Evolutionary conservation across 2,113 vertebrate genomes (phyloP), one percentile per base, ranked within the genome.

Genomic region (Macquaria ambigua): DNA sequence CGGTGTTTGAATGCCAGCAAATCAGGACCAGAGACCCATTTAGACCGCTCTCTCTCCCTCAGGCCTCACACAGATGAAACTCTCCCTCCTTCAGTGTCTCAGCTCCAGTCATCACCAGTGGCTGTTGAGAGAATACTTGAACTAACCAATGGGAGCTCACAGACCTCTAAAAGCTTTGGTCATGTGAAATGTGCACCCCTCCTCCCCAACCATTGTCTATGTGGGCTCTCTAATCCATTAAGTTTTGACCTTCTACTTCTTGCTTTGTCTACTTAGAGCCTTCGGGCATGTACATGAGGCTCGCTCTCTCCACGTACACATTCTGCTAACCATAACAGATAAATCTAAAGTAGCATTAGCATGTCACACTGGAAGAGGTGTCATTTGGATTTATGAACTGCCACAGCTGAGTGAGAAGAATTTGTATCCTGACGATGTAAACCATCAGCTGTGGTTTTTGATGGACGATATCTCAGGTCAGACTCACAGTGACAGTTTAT

Each of bases 211-310:
- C 28, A 70, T 50, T 69, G 58, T 82, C 82, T 87, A 62, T n/a
- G 86, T 46, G 18, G 58, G 69, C 55, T 79, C 79, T 78, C 11
- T 64, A 70, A 80, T 86, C 85, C 92, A 93, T 92, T 90, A 94
- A 58, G 86, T 66, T 59, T 64, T 84, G 86, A 92, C 91, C 87
- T 93, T 89, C 83, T 79, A 83, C 79, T 89, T 89, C 84, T 87
- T 93, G 88, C 88, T 94, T 92, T 93, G 87, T 90, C 90, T 90
- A 79, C 76, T 16, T 43, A 5, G 50, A 86, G 89, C 87, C 88
- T 79, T 79, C 6, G 3, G 89, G 79, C 83, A 43, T 23, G 58
- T 5, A 41, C 39, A 5, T 64, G 61, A 64, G 53, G 50, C 71
- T 74, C 4, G 2, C 67, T 86, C 69, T 43, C 48, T 69, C 72